Conservation (phyloP, 2,888 invertebrate genomes). For the Epinotia ramella region DNA sequence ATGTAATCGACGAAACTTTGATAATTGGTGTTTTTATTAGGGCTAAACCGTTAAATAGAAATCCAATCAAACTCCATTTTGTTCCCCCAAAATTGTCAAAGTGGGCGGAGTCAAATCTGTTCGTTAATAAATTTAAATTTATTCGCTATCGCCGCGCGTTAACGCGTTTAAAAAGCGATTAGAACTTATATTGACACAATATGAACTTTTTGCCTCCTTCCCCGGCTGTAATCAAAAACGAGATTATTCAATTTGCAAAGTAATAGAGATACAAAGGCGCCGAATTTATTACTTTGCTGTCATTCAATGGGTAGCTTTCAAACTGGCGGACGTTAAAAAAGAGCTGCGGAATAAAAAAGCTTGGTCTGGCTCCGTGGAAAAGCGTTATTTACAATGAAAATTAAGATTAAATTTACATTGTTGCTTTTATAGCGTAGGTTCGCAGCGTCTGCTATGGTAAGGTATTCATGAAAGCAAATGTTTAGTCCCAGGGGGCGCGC, state of each 20-base stretch:
- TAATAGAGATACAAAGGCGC: conserved; percentile 43
- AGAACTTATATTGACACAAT: conserved; percentile 85
- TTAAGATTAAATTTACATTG: conserved; percentile 81
- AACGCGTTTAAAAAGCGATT: conserved; percentile 85
- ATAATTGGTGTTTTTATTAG: conserved; percentile 35
- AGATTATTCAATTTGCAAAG: conserved; percentile 78
- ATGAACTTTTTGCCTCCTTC: conserved; percentile 78
- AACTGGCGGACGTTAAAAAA: conserved; percentile 35
- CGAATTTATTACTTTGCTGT: conserved; percentile 54
- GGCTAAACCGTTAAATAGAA: conserved; percentile 31
- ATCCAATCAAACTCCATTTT: conserved; percentile 72
- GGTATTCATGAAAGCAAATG: conserved; percentile 81
- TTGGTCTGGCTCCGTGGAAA: conserved; percentile 47
- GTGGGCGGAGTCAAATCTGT: conserved; percentile 73
- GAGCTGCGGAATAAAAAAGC: conserved; percentile 49
- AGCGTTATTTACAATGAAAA: conserved; percentile 69
- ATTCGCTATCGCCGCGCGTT: conserved; percentile 80
- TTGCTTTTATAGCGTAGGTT: conserved; percentile 69
- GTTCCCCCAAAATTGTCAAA: conserved; percentile 73
- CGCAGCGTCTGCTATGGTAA: conserved; percentile 75
- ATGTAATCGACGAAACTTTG: conserved; percentile 20
- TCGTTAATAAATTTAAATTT: conserved; percentile 84
- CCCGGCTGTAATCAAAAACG: conserved; percentile 71
- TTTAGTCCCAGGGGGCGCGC: conserved; percentile 69
- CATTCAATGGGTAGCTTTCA: conserved; percentile 45